phyloP scores from a whole-genome alignment of 2,113 vertebrate genomes.

The Nanorana parkeri region DNA sequence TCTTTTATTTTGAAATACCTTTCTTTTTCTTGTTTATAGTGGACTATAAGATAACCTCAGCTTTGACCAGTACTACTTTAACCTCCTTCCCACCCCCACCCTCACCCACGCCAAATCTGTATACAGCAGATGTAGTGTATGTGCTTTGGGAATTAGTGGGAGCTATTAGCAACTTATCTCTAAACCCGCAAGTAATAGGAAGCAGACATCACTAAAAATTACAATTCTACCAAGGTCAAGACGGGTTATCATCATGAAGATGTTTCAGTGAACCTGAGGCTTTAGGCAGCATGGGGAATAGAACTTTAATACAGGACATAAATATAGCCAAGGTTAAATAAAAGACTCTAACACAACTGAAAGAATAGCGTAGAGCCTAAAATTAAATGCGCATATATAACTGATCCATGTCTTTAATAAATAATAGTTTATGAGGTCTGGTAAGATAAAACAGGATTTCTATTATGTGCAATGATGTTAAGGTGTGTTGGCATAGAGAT shows the following conservation, averaged over 20 bases:
- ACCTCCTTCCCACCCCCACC: background rate
- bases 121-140: slow-evolving; percentile 12
- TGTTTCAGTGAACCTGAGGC: slow-evolving; percentile 16
- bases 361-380: background rate
- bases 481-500: background rate
- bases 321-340: slow-evolving; percentile 6
- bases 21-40: too few relatives aligned
- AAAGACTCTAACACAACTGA: slow-evolving; percentile 3
- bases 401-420: background rate
- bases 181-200: slow-evolving; percentile 23
- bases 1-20: too few relatives aligned
- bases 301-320: background rate
- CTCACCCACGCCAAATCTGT: background rate
- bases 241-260: slow-evolving; percentile 17
- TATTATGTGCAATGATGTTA: background rate
- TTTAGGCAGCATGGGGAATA: background rate
- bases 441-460: too few relatives aligned
- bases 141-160: slow-evolving; percentile 6
- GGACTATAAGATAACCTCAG: too few relatives aligned
- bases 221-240: slow-evolving; percentile 28
- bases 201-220: slow-evolving; percentile 33
- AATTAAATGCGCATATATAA: background rate
- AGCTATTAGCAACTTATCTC: slow-evolving; percentile 33
- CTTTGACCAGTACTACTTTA: background rate
- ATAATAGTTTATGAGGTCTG: too few relatives aligned